Evolutionary conservation across 2,888 invertebrate genomes (phyloP).

Genomic region (Cataglyphis altisquamis): DNA sequence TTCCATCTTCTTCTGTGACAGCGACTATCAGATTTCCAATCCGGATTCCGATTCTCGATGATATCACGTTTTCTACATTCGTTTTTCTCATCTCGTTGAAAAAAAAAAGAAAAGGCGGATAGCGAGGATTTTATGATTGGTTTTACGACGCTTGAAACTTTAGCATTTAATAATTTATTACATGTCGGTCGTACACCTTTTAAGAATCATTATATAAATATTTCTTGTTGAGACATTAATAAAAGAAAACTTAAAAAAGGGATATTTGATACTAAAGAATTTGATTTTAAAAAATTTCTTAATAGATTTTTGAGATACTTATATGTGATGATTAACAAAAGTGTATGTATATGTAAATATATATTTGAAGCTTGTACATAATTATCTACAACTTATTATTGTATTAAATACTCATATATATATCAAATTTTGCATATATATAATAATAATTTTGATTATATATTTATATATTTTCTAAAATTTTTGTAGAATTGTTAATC

Average conservation of each 20-base stretch:
- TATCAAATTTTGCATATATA: not conserved
- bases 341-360: not conserved
- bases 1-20: not conserved
- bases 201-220: slow-evolving; percentile 3
- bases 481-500: not conserved
- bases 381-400: not conserved
- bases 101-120: not conserved
- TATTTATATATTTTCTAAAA: not conserved
- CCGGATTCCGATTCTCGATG: not conserved
- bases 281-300: not conserved
- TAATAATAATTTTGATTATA: not conserved
- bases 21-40: slow-evolving; percentile 11
- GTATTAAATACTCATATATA: not conserved
- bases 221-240: not conserved
- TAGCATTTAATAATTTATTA: not conserved
- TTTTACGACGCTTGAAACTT: not conserved
- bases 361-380: not conserved
- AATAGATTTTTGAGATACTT: slow-evolving; percentile 11
- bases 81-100: not conserved
- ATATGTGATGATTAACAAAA: not conserved
- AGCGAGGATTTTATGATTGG: not conserved
- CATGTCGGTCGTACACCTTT: not conserved
- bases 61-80: not conserved
- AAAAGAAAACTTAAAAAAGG: not conserved
- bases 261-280: not conserved